phyloP scores from a whole-genome alignment of 2,113 vertebrate genomes.

The Trichomycterus rosablanca region DNA sequence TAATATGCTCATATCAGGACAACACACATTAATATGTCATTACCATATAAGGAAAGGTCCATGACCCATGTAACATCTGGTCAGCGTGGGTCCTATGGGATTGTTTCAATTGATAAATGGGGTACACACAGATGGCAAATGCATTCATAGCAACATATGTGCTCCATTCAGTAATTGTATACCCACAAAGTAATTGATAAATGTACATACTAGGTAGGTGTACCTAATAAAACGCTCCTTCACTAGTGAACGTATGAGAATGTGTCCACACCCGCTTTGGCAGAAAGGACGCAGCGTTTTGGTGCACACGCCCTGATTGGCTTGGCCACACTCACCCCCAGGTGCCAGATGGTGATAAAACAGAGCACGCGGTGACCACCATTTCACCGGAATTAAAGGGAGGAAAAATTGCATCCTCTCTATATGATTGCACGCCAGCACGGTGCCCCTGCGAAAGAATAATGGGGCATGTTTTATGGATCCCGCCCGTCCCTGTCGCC shows the following conservation, averaged over 20 bases:
- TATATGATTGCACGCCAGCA: conserved; percentile 65
- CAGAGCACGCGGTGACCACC: conserved; percentile 42
- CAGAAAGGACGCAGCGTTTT: not conserved
- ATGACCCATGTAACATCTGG: too few relatives aligned
- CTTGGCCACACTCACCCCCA: conserved; percentile 36
- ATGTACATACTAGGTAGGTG: too few relatives aligned
- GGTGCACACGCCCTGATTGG: conserved; percentile 1
- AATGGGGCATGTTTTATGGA: conserved; percentile 63
- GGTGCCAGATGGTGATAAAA: conserved; percentile 53
- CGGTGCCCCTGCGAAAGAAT: conserved; percentile 52
- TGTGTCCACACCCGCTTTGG: not conserved
- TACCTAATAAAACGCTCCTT: too few relatives aligned
- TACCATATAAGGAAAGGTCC: too few relatives aligned
- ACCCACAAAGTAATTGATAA: too few relatives aligned
- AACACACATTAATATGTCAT: too few relatives aligned
- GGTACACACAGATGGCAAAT: too few relatives aligned
- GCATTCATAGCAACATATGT: too few relatives aligned
- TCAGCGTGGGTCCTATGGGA: too few relatives aligned
- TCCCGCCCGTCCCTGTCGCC: conserved; percentile 57
- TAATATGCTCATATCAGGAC: too few relatives aligned
- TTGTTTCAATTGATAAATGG: too few relatives aligned
- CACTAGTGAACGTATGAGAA: not conserved
- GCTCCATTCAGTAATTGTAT: too few relatives aligned
- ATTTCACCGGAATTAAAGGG: conserved; percentile 42
- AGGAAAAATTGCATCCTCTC: conserved; percentile 49